Base-by-base conservation (phyloP, 2,888 invertebrate genomes). In the Campoletis raptor region DNA sequence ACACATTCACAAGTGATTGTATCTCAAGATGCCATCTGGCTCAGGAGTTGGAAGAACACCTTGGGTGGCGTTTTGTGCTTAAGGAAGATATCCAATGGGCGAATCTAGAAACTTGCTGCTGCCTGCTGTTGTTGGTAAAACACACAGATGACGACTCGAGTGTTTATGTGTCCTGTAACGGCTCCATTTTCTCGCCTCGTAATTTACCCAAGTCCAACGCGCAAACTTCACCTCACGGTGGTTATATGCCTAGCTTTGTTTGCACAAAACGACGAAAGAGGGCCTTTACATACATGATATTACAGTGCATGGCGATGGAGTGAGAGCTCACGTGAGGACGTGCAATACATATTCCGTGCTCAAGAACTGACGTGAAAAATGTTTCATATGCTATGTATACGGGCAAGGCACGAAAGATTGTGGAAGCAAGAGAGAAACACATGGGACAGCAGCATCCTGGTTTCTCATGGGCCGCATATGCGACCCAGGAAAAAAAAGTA, bases 1-100 rank as follows among this genome's bases (percentile, higher is more conserved):
- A 42, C 76, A 57, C 42, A 80, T 77, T 67, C 52, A 24, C 61
- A 48, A 79, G n/a, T 52, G 54, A 83, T 86, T 83, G 88, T 93
- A 93, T 93, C 93, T 90, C 86, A 72, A 88, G 90, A 89, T 90
- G 90, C 92, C 92, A 93, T 93, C 94, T 91, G 89, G 88, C 88
- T 85, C 88, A 88, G 89, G 69, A 89, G 92, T 30, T 12, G 2
- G 30, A 7, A n/a, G 91, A 91, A 93, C 93, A 93, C 92, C 93
- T 93, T 94, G 94, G 93, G 94, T 93, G 93, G 93, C 90, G 91
- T 88, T 37, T 83, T 87, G 85, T 82, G 78, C 87, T 88, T 88
- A 87, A 87, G 88, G 79, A 87, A 88, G 88, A 88, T 85, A 88
- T 88, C 85, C 86, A 85, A 82, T 69, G 48, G 70, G 57, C 45